Conservation (phyloP, 2,888 invertebrate species). For the Microchrysa polita region DNA sequence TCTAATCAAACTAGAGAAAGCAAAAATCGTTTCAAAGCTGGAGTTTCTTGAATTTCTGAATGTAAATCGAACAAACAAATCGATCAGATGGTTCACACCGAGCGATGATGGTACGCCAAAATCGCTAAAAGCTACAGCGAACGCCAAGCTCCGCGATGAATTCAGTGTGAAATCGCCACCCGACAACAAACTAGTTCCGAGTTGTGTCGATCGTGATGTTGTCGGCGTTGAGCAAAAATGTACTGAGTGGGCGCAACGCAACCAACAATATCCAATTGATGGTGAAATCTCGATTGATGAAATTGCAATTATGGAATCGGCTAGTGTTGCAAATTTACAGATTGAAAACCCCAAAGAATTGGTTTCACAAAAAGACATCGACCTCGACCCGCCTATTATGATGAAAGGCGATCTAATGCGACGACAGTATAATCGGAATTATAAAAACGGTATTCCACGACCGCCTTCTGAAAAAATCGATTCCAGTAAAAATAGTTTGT, state of each 20-base stretch:
- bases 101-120: slow-evolving; percentile 39
- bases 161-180: background rate
- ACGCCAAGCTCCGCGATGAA: background rate
- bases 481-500: background rate
- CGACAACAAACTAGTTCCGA: slow-evolving; percentile 4
- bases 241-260: slow-evolving; percentile 46
- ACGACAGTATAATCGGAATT: slow-evolving; percentile 12
- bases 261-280: slow-evolving; percentile 22
- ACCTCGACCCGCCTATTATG: slow-evolving; percentile 13
- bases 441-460: slow-evolving; percentile 31
- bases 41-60: slow-evolving; percentile 40
- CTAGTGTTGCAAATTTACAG: too few relatives aligned
- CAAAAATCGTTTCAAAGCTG: background rate
- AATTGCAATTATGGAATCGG: slow-evolving; percentile 45
- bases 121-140: slow-evolving; percentile 18
- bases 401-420: slow-evolving; percentile 34
- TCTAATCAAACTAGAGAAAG: slow-evolving; percentile 42
- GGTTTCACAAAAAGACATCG: too few relatives aligned
- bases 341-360: background rate
- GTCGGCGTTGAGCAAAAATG: slow-evolving; percentile 42
- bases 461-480: slow-evolving; percentile 31
- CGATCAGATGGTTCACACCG: slow-evolving; percentile 38
- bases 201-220: background rate
- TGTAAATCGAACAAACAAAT: slow-evolving; percentile 40
- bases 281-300: slow-evolving; percentile 35